A percentile compares a stretch with the other conserved stretches of the same genome.
Evolutionary conservation across 2,888 invertebrate species (phyloP).

Genomic region (Hydropsyche betteni): DNA sequence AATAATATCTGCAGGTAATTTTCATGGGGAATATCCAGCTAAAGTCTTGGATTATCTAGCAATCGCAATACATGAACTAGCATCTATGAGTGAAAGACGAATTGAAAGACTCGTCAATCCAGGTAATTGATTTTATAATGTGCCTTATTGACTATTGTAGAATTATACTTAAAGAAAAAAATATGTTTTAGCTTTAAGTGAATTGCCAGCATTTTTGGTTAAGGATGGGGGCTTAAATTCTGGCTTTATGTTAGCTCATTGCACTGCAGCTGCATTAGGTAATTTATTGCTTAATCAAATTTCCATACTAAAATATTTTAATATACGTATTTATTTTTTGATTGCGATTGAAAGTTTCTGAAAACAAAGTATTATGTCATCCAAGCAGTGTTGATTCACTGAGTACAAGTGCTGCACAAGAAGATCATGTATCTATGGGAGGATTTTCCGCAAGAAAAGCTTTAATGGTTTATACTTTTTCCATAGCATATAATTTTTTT

Average conservation of each 20-base stretch:
- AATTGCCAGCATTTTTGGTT: constrained; percentile 72
- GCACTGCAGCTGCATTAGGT: constrained; percentile 73
- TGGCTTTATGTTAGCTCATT: constrained; percentile 75
- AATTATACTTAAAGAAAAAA: not conserved
- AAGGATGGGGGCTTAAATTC: constrained; percentile 74
- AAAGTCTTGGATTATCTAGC: constrained; percentile 73
- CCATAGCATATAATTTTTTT: not conserved
- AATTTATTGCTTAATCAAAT: constrained; percentile 46
- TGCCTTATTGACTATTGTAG: not conserved
- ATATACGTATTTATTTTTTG: not conserved
- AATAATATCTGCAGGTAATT: constrained; percentile 74
- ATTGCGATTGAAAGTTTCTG: constrained; percentile 63
- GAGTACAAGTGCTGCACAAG: constrained; percentile 72
- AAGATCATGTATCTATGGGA: constrained; percentile 78
- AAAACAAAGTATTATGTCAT: constrained; percentile 75
- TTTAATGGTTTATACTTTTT: constrained; percentile 59
- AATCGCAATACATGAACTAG: constrained; percentile 72
- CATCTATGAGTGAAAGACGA: constrained; percentile 72
- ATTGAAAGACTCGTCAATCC: constrained; percentile 72
- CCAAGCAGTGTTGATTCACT: constrained; percentile 73
- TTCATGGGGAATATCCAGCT: constrained; percentile 76
- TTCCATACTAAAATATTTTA: too few relatives aligned
- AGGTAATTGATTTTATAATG: constrained; percentile 55
- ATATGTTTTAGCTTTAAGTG: constrained; percentile 60
- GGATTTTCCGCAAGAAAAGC: constrained; percentile 72